Evolutionary conservation across 2,797 vertebrate species (phyloP), one percentile per base, ranked within the genome.

Genomic region (Micropoecilia bifurca): DNA sequence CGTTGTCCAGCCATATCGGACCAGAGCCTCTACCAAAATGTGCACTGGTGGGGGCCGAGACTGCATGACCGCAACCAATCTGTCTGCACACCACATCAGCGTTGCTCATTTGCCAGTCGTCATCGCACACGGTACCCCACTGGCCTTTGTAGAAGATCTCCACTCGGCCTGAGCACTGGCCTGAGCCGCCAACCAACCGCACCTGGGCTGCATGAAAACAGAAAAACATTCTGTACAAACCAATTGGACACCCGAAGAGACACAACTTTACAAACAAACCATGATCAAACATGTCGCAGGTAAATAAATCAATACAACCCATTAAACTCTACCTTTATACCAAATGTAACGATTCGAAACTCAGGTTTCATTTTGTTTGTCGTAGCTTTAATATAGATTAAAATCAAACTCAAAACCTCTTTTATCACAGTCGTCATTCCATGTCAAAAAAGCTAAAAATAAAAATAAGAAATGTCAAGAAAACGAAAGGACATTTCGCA

Each of bases 51-150:
- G 86, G 90, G n/a, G 88, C 91, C 13, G 85, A 86, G 28, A 94
- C 28, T 0, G 93, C 92, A 53, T 85, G 89, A 28, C 92, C 93
- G 0, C 95, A 95, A 36, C 84, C 94, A 8, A 95, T 69, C 74
- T 95, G 93, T 72, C 80, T 84, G n/a, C 95, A 95, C 5, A 95
- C 92, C 43, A 95, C 94, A 41, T 88, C 76, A 0, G 87, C 92
- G 1, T 81, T 88, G 13, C 0, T 0, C 22, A 94, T 30, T 20
- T 74, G 45, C 92, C 93, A 95, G 3, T 90, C 90, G 18, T 95
- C 90, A 25, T 94, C 91, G 76, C 95, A 95, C 28, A 95, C 91
- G 0, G 93, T 95, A 66, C 95, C 95, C 95, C 95, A 95, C 53
- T 85, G 46, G 84, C 90, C 63, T 85, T 87, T 87, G 30, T 89